Evolutionary conservation across 2,888 invertebrate species (phyloP).

Genomic region (Diadegma fenestrale): DNA sequence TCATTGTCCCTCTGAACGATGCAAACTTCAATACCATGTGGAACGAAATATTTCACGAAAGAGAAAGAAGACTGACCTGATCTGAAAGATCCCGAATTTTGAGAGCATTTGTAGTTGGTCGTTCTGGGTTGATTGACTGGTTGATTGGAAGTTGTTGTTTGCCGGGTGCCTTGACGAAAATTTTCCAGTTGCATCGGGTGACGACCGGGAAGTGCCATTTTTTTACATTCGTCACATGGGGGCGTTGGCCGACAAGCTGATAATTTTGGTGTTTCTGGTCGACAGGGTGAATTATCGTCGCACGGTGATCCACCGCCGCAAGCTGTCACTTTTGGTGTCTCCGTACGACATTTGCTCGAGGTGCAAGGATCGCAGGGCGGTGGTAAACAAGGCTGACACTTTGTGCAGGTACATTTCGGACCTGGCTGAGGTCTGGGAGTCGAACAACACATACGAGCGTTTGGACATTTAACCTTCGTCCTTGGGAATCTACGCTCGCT

Average conservation of each 20-base stretch:
- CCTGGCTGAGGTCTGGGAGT: constrained; percentile 70
- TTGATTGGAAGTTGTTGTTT: constrained; percentile 32
- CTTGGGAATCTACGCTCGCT: constrained; percentile 76
- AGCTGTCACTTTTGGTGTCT: constrained; percentile 47
- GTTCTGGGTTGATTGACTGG: constrained; percentile 45
- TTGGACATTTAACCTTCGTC: constrained; percentile 72
- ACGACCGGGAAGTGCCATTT: constrained; percentile 55
- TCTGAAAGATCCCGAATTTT: constrained; percentile 43
- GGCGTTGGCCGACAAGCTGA: constrained; percentile 57
- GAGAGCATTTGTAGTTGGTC: constrained; percentile 39
- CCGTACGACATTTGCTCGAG: constrained; percentile 68
- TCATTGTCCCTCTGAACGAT: not conserved
- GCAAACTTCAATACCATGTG: constrained; percentile 15
- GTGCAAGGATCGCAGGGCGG: constrained; percentile 74
- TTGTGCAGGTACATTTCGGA: constrained; percentile 72
- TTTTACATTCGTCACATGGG: constrained; percentile 64
- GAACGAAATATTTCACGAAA: not conserved
- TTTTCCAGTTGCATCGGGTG: not conserved
- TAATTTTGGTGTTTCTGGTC: constrained; percentile 45
- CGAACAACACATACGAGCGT: constrained; percentile 73
- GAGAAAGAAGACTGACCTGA: constrained; percentile 63
- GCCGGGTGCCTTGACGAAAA: constrained; percentile 21
- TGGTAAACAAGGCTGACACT: constrained; percentile 71
- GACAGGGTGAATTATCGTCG: constrained; percentile 64
- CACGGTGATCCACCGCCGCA: constrained; percentile 62